Percentiles rank a stretch among this genome's conserved stretches.
These are phyloP conservation scores for Danaus melanippus DNA, from an alignment of 1,140 invertebrate species.

Conservation along the genomic window DNA sequence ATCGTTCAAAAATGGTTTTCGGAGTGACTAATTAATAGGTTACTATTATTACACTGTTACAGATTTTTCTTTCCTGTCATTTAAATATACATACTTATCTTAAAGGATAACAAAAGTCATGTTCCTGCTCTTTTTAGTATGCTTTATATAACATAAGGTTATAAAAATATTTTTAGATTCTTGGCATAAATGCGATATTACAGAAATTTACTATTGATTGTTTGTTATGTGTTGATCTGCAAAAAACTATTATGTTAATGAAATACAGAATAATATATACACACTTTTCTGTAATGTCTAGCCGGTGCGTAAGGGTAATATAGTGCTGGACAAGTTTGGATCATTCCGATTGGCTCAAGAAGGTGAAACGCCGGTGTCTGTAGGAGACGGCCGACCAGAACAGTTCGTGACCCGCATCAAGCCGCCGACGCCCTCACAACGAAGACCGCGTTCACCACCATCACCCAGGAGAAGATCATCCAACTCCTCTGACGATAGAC, in stretches of 20 bases:
- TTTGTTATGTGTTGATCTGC: not conserved
- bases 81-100: not conserved
- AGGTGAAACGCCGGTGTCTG: conserved; percentile 62
- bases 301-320: conserved; percentile 61
- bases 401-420: conserved; percentile 67
- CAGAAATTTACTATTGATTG: not conserved
- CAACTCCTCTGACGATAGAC: conserved; percentile 53
- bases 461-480: conserved; percentile 67
- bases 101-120: not conserved
- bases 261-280: too few relatives aligned
- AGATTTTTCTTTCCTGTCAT: not conserved
- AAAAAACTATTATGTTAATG: too few relatives aligned
- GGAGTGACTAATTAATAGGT: too few relatives aligned
- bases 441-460: conserved; percentile 59
- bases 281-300: conserved; percentile 1
- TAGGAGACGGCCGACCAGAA: conserved; percentile 64
- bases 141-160: not conserved
- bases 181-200: not conserved
- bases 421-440: conserved; percentile 47
- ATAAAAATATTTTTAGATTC: not conserved
- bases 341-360: conserved; percentile 74
- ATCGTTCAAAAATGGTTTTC: too few relatives aligned
- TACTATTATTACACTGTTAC: too few relatives aligned
- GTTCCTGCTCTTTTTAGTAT: not conserved
- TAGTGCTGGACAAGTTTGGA: conserved; percentile 79